Evolutionary conservation across 2,888 invertebrate species (phyloP), one percentile per base, ranked within the genome.

Genomic region (Acrobasis consociella): DNA sequence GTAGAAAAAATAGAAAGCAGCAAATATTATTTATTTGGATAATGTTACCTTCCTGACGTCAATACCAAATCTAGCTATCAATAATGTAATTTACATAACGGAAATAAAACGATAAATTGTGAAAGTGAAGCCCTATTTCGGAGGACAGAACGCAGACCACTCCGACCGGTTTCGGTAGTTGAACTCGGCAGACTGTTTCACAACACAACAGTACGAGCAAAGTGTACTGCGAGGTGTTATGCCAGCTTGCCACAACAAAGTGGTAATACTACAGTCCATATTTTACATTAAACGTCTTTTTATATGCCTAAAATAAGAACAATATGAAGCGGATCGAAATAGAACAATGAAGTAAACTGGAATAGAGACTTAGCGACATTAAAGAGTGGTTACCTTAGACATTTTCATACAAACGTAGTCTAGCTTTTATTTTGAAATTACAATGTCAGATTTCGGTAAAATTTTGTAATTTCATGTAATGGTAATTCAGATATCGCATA

Each of bases 81-180:
- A 46, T 46, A 46, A 3, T n/a, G n/a, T 46, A 31, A 22, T 63
- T 52, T 39, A 63, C 15, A 61, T 31, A 63, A 64, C 62, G 65
- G 62, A 62, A 64, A 62, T 62, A 64, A 62, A 62, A 53, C 39
- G 62, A 58, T 63, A 65, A 66, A 65, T 64, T 67, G 68, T 66
- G 66, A 69, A 67, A 65, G 68, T 69, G 67, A 67, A 67, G 65
- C 67, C 65, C 69, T 65, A 66, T 64, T 67, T 63, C 68, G 63
- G 67, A 67, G 65, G 72, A 68, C 68, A 62, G 65, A 69, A 63
- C 62, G 66, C 65, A 49, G 37, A 66, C 68, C 63, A 58, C 67
- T 60, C 56, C 62, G 65, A 71, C 73, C 71, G 70, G 73, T 73
- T 70, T 60, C 64, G 65, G 63, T 62, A 66, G 62, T 61, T 51